Evolutionary conservation across 2,888 invertebrate species (phyloP).

Genomic region (Nemurella pictetii): DNA sequence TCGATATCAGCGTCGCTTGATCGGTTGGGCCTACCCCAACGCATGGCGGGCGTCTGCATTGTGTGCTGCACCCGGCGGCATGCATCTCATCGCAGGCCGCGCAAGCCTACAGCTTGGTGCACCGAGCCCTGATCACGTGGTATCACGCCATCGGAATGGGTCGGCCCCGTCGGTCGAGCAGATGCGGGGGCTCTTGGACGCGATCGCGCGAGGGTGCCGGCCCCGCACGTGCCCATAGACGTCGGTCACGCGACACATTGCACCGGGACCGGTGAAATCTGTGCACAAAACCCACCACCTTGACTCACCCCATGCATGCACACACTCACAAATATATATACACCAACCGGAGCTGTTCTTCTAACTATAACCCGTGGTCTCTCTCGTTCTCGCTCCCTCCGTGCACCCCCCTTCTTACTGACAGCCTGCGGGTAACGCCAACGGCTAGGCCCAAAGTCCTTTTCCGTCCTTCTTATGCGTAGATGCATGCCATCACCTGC

Average conservation of each 20-base stretch:
- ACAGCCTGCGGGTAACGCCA: constrained; percentile 31
- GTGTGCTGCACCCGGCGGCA: not conserved
- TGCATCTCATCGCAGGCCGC: not conserved
- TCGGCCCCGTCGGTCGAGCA: constrained; percentile 25
- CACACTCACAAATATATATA: too few relatives aligned
- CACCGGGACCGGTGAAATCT: constrained; percentile 19
- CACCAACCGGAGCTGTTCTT: too few relatives aligned
- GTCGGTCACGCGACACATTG: constrained; percentile 22
- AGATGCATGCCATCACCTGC: constrained; percentile 34
- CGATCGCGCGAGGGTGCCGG: constrained; percentile 14
- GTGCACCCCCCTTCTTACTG: not conserved
- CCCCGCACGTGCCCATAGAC: constrained; percentile 22
- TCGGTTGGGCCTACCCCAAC: constrained; percentile 19
- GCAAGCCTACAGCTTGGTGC: not conserved
- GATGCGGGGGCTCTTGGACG: constrained; percentile 36
- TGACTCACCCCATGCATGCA: not conserved
- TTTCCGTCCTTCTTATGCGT: constrained; percentile 15
- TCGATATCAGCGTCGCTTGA: not conserved
- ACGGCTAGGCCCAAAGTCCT: constrained; percentile 33
- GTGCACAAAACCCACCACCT: constrained; percentile 27
- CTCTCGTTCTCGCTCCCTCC: not conserved
- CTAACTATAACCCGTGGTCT: too few relatives aligned
- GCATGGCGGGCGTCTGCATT: not conserved
- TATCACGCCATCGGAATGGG: too few relatives aligned
- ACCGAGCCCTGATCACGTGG: too few relatives aligned